phyloP scores from a whole-genome alignment of 2,888 invertebrate genomes.

The Lasioglossum marginatum region DNA sequence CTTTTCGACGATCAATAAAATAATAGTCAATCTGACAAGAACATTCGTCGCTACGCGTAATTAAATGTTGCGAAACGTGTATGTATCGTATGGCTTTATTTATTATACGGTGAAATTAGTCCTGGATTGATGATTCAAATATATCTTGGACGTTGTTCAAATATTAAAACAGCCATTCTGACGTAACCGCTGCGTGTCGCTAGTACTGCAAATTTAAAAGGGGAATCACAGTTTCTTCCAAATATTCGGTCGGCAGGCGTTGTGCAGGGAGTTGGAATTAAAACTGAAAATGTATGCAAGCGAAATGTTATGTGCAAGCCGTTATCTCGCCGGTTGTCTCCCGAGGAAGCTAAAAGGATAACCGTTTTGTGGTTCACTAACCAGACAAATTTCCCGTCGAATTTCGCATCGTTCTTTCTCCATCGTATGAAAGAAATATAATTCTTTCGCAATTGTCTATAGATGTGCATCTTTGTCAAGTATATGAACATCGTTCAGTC shows the following conservation, averaged over 20 bases:
- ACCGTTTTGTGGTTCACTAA: background rate
- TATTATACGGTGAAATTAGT: slow-evolving; percentile 7
- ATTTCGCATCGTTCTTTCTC: background rate
- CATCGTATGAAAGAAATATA: background rate
- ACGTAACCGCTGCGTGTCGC: background rate
- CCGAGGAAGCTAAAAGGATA: background rate
- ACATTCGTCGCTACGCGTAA: background rate
- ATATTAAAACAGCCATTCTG: slow-evolving; percentile 31
- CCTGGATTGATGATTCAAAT: slow-evolving; percentile 30
- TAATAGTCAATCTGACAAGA: background rate
- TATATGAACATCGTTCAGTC: background rate
- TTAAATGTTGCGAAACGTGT: background rate
- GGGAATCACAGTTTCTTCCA: background rate
- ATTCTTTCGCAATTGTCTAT: background rate
- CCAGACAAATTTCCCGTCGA: background rate
- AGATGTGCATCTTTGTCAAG: background rate
- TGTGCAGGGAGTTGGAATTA: background rate
- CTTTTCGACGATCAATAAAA: background rate
- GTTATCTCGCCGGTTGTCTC: background rate
- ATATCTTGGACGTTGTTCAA: slow-evolving; percentile 38
- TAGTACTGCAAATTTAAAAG: slow-evolving; percentile 14
- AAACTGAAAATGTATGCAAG: background rate
- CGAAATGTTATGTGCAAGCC: too few species aligned
- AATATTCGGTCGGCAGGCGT: background rate
- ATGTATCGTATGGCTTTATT: background rate